phyloP scores from a whole-genome alignment of 1,140 invertebrate species.

The Mercenaria mercenaria region DNA sequence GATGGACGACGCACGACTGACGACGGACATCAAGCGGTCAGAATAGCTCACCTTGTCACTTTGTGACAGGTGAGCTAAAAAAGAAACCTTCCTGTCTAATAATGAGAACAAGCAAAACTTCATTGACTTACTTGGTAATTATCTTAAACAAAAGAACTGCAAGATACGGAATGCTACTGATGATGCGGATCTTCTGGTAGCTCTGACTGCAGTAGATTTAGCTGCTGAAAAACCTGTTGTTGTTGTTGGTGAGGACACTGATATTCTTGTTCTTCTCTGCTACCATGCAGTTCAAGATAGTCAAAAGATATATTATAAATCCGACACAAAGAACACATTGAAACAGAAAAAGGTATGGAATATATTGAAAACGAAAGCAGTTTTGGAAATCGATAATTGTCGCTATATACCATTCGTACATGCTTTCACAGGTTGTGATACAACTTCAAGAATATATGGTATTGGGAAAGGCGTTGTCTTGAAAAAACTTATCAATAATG shows the following conservation, averaged over 20 bases:
- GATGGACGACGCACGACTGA: no score
- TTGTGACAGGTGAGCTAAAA: no score
- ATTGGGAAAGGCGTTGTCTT: conserved; percentile 32
- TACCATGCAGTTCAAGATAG: neutral
- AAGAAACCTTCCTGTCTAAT: neutral
- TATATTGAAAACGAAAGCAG: neutral
- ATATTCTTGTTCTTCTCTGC: neutral
- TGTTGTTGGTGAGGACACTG: conserved; percentile 24
- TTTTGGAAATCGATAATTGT: neutral
- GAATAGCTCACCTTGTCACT: no score
- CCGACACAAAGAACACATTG: neutral
- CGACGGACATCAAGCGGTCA: no score
- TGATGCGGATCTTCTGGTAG: neutral
- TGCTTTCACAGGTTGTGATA: conserved; percentile 67
- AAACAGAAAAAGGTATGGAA: neutral
- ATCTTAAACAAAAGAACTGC: neutral
- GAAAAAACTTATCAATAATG: neutral
- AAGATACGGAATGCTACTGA: neutral
- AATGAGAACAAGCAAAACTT: neutral
- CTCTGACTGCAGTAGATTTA: neutral
- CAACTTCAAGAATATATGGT: conserved; percentile 53
- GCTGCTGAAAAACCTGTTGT: neutral
- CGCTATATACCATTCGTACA: conserved; percentile 10
- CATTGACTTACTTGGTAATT: neutral
- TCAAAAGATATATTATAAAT: neutral